Base-by-base conservation (phyloP, 2,797 vertebrate genomes). In the Sardinella longiceps region DNA sequence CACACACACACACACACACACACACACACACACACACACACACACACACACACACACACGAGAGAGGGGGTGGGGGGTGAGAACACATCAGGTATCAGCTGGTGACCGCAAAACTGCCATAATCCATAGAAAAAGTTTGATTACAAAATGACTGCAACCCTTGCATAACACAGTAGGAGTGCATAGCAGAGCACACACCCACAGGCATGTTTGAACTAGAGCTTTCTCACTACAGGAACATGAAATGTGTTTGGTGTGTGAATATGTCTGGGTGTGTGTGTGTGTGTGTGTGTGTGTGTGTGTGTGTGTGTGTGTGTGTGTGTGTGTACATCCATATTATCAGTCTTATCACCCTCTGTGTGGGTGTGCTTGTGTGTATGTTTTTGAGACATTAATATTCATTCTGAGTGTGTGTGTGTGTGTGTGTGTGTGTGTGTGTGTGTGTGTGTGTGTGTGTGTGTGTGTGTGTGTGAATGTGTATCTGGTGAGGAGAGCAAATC, bases 1-100 rank as follows among this genome's bases (percentile, higher is more conserved):
- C 45, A 83, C 66, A 28, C 53, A 82, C 70, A 83, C 33, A 83
- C 53, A 86, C 43, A 28, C 88, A 91, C 0, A 82, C 50, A 90
- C 77, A 30, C 30, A 66, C 23, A 81, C 5, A 66, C 25, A 66
- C 7, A 28, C 39, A 74, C 10, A 58, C 0, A 28, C 51, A 90
- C 63, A 33, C 33, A 70, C n/a, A 82, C 5, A 74, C 30, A 70
- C 11, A 33, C 28, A 77, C 12, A 60, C 0, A 39, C 1, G 30
- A 53, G 15, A 53, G 50, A 53, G 50, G n/a, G 53, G 6, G 23
- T 5, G 30, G 58, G 25, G 58, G 58, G 7, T 25, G n/a, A 30
- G 30, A 39, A 18, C 18, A 77, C 33, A 39, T 43, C 18, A 43
- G 7, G 33, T 5, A 43, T 39, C 37, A 77, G 33, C 37, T 39